Percentiles rank a stretch among this genome's conserved stretches.
phyloP scores from a whole-genome alignment of 2,113 vertebrate species.

The Mohoua ochrocephala region DNA sequence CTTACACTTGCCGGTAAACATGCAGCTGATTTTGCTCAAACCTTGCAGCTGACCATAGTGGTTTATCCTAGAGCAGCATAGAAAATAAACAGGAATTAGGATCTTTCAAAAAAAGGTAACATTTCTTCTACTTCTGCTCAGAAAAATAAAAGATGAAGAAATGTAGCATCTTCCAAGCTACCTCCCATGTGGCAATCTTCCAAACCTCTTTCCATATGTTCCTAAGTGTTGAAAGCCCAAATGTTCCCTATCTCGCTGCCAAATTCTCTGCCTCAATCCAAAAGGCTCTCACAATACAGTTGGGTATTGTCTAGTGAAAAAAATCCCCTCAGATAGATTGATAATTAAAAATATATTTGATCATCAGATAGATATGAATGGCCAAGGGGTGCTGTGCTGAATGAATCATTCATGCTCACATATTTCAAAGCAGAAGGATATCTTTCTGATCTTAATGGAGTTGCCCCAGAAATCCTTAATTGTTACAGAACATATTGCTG shows the following conservation, averaged over 20 bases:
- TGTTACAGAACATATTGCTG: neutral
- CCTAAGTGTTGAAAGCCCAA: conserved; percentile 33
- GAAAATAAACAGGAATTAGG: neutral
- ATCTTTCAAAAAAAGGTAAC: neutral
- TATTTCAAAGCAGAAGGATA: neutral
- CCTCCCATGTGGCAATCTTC: conserved; percentile 13
- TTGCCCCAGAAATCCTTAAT: neutral
- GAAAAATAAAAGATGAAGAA: neutral
- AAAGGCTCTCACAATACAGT: conserved; percentile 15
- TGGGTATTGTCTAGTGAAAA: conserved; percentile 15
- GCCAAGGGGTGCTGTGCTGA: neutral
- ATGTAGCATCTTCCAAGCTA: conserved; percentile 9
- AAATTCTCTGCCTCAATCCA: conserved; percentile 22
- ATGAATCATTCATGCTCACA: neutral
- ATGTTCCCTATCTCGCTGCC: conserved; percentile 48
- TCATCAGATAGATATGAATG: conserved; percentile 2
- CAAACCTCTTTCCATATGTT: conserved; percentile 58
- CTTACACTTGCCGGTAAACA: neutral
- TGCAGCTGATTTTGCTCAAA: neutral
- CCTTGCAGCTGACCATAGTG: neutral
- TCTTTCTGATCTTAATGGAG: neutral
- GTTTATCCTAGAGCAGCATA: neutral
- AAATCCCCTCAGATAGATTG: neutral
- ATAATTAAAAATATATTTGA: conserved; percentile 40
- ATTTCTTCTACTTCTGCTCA: neutral